Conservation (phyloP, 23 tunicate genomes). For the Trididemnum clinides region DNA sequence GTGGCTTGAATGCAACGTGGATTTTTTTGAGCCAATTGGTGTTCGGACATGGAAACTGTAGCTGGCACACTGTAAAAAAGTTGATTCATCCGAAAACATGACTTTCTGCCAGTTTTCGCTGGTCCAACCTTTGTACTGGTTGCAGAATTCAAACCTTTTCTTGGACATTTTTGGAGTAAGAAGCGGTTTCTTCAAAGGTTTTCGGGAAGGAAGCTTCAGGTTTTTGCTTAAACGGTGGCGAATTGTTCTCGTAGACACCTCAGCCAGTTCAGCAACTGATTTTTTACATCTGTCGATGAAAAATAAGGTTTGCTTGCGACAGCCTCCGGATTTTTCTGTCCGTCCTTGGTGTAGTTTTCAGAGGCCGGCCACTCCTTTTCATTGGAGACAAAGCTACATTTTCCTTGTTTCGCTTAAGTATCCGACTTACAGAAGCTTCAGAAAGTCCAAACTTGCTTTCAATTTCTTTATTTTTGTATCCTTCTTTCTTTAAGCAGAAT, state of each 20-base stretch:
- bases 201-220: conserved; percentile 28
- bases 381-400: conserved; percentile 7
- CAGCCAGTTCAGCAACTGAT: conserved; percentile 34
- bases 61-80: conserved; percentile 3
- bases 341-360: conserved; percentile 21
- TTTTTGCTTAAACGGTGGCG: conserved; percentile 30
- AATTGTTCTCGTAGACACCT: conserved; percentile 21
- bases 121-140: conserved; percentile 31
- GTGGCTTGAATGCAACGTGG: conserved; percentile 21
- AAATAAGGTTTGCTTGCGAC: conserved; percentile 14
- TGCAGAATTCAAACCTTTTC: conserved; percentile 23
- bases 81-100: conserved; percentile 16
- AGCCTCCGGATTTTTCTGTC: conserved; percentile 34
- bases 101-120: conserved; percentile 33
- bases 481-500: conserved; percentile 10
- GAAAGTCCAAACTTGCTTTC: conserved; percentile 24
- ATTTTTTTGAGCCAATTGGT: conserved; percentile 26
- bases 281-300: conserved; percentile 13
- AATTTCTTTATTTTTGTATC: conserved; percentile 23
- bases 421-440: conserved; percentile 32
- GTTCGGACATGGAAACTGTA: neutral
- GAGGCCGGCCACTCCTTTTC: conserved; percentile 35
- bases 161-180: conserved; percentile 26
- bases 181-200: conserved; percentile 28
- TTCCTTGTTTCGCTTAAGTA: conserved; percentile 24